A percentile compares a stretch with the other conserved stretches of the same genome.
Conservation (phyloP, 2,888 invertebrate species). For the Hartigia nigra region DNA sequence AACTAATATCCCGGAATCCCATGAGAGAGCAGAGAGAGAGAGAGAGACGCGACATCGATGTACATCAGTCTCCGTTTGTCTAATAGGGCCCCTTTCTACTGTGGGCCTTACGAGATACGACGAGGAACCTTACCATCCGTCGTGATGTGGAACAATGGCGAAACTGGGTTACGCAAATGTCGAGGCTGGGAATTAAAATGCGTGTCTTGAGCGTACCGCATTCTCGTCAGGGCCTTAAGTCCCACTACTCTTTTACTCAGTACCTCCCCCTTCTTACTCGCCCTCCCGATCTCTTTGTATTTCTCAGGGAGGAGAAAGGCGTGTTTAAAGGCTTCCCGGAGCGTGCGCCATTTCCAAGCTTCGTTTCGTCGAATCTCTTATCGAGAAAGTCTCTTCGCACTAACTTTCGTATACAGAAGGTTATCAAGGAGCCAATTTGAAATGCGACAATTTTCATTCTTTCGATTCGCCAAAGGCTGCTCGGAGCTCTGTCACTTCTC, state of each 20-base stretch:
- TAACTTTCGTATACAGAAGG: not conserved
- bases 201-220: conserved; percentile 37
- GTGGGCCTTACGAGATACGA: conserved; percentile 16
- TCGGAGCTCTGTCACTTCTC: not conserved
- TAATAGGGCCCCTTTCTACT: not conserved
- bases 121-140: conserved; percentile 60
- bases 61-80: not conserved
- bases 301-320: not conserved
- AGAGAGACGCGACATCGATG: not conserved
- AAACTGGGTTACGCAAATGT: conserved; percentile 65
- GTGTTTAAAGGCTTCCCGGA: not conserved
- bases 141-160: conserved; percentile 63
- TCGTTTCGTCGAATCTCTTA: not conserved
- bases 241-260: not conserved
- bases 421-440: not conserved
- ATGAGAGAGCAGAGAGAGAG: not conserved
- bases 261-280: not conserved
- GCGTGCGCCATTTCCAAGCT: not conserved
- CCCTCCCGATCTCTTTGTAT: not conserved
- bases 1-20: not conserved
- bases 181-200: conserved; percentile 63
- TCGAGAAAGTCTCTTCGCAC: not conserved
- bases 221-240: not conserved
- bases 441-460: not conserved
- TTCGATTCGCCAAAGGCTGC: not conserved